These are phyloP conservation scores for Spodoptera exigua DNA, from an alignment of 2,888 invertebrate species.

Conservation along the genomic window DNA sequence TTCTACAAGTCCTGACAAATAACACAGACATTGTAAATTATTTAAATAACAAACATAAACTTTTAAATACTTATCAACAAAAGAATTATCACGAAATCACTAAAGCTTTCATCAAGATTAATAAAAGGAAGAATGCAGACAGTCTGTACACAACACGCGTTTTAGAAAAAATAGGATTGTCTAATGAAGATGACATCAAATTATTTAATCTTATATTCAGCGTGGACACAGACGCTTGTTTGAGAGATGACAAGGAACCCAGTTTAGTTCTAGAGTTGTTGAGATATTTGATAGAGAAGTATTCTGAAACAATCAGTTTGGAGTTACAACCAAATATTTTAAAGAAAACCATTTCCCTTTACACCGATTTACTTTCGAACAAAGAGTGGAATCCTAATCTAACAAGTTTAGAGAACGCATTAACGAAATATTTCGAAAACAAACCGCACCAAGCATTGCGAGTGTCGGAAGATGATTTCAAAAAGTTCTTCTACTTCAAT, in stretches of 20 bases:
- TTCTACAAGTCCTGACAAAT: conserved; percentile 72
- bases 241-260: conserved; percentile 84
- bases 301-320: conserved; percentile 73
- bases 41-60: conserved; percentile 71
- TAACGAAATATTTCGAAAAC: conserved; percentile 88
- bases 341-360: conserved; percentile 78
- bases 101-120: conserved; percentile 84
- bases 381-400: conserved; percentile 81
- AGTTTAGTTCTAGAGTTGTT: conserved; percentile 87
- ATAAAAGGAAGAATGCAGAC: conserved; percentile 74
- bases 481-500: conserved; percentile 84
- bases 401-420: conserved; percentile 86
- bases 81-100: conserved; percentile 86
- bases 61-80: conserved; percentile 86
- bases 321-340: conserved; percentile 76
- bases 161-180: conserved; percentile 80
- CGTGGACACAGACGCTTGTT: conserved; percentile 72
- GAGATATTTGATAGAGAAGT: conserved; percentile 81
- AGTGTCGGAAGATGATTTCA: conserved; percentile 87
- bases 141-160: conserved; percentile 77
- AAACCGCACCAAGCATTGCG: conserved; percentile 90
- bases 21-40: conserved; percentile 73
- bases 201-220: conserved; percentile 81
- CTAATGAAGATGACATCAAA: conserved; percentile 77
- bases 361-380: conserved; percentile 80